A percentile compares a stretch with the other conserved stretches of the same genome.
phyloP scores from a whole-genome alignment of 2,888 invertebrate species.

The Ischnura elegans region DNA sequence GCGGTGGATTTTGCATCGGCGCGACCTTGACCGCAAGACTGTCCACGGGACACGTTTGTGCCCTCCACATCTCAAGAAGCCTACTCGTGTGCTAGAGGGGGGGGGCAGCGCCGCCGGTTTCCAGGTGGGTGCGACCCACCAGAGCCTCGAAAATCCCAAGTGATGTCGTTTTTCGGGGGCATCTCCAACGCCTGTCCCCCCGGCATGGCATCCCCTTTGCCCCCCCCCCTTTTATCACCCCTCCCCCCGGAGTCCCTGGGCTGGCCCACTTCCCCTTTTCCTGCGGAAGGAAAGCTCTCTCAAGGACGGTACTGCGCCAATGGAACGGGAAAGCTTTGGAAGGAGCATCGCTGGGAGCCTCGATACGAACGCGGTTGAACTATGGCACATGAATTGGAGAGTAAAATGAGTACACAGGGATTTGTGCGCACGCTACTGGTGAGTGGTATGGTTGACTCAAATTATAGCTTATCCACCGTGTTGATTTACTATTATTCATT shows the following conservation, averaged over 20 bases:
- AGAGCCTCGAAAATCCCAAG: not conserved
- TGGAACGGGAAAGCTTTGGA: not conserved
- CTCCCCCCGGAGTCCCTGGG: not conserved
- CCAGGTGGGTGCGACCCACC: not conserved
- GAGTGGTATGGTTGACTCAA: too few relatives aligned
- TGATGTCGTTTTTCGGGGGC: not conserved
- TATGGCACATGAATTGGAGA: not conserved
- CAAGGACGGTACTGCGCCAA: not conserved
- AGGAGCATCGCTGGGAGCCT: not conserved
- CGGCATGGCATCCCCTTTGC: too few relatives aligned
- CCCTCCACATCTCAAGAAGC: not conserved
- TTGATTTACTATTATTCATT: too few relatives aligned
- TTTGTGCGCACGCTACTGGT: too few relatives aligned
- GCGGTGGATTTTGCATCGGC: not conserved
- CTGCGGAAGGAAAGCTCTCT: not conserved
- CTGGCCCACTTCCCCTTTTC: not conserved
- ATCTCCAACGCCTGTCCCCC: too few relatives aligned
- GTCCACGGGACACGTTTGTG: too few relatives aligned
- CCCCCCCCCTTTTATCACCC: too few relatives aligned
- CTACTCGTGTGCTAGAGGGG: too few relatives aligned
- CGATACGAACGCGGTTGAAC: not conserved
- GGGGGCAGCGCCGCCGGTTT: not conserved
- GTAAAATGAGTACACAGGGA: too few relatives aligned
- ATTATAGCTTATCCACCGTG: too few relatives aligned
- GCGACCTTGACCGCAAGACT: conserved; percentile 4